A percentile compares a stretch with the other conserved stretches of the same genome.
phyloP scores from a whole-genome alignment of 1,140 invertebrate genomes.

The Drosophila punjabiensis region DNA sequence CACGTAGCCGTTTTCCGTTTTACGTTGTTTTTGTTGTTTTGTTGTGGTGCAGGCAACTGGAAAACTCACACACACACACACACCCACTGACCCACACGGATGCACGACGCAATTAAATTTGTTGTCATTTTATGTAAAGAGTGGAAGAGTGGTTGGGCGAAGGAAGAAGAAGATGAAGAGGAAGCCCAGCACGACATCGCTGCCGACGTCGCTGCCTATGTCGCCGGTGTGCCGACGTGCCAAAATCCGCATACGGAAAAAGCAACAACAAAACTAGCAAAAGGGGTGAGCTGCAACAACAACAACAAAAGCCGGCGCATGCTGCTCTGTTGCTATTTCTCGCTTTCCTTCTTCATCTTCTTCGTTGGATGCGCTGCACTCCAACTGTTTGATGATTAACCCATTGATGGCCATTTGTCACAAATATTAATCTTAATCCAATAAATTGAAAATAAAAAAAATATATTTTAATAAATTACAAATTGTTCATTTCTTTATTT shows the following conservation, averaged over 20 bases:
- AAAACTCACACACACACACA: conserved; percentile 29
- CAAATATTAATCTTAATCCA: too few relatives aligned
- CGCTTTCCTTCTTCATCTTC: not conserved
- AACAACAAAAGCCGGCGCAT: conserved; percentile 26
- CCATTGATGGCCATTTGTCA: not conserved
- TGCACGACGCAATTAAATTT: conserved; percentile 53
- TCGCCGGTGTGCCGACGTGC: conserved; percentile 63
- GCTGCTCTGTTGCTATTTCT: conserved; percentile 11
- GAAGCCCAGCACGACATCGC: conserved; percentile 2
- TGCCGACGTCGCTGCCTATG: conserved; percentile 23
- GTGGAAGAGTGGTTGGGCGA: conserved; percentile 20
- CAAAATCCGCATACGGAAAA: conserved; percentile 68
- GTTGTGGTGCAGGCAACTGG: conserved; percentile 41
- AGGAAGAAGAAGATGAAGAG: conserved; percentile 5
- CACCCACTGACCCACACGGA: conserved; percentile 9
- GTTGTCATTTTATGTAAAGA: conserved; percentile 61
- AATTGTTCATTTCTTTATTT: too few relatives aligned
- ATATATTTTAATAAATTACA: too few relatives aligned
- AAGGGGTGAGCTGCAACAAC: conserved; percentile 19
- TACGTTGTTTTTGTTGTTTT: conserved; percentile 9
- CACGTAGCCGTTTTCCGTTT: conserved; percentile 57
- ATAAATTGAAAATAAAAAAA: too few relatives aligned
- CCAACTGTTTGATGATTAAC: conserved; percentile 13
- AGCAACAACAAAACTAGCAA: conserved; percentile 10
- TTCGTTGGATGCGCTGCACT: conserved; percentile 4